These are phyloP conservation scores for Caerostris extrusa DNA, from an alignment of 1,140 invertebrate species.

Conservation along the genomic window DNA sequence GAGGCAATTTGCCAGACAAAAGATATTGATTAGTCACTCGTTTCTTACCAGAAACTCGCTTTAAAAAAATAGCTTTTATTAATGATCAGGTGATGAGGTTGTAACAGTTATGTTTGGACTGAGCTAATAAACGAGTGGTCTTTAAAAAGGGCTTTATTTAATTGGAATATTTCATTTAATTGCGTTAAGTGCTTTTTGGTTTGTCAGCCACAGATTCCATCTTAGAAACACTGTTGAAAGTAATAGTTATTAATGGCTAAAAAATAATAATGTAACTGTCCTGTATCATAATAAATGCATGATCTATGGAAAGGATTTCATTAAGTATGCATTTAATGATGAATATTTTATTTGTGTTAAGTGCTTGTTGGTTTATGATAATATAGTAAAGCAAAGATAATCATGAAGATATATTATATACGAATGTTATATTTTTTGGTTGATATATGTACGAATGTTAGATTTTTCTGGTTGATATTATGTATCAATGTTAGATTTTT, in stretches of 20 bases:
- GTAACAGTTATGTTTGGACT: neutral
- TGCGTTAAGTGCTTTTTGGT: neutral
- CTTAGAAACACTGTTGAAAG: neutral
- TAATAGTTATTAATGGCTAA: neutral
- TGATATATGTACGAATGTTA: no score
- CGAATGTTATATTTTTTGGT: no score
- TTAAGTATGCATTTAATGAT: no score
- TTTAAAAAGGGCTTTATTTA: no score
- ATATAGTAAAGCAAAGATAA: no score
- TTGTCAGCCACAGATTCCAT: neutral
- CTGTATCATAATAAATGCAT: neutral
- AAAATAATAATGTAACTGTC: neutral
- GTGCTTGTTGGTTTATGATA: no score
- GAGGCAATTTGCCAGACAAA: neutral
- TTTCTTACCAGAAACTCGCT: no score
- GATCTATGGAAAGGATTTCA: neutral
- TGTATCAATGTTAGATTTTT: no score
- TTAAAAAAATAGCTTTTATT: neutral
- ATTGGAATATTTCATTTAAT: neutral
- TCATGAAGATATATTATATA: no score
- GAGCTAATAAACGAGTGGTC: neutral
- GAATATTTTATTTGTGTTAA: no score
- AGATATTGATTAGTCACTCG: neutral
- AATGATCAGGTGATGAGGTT: neutral
- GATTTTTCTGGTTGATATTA: no score